phyloP scores from a whole-genome alignment of 2,888 invertebrate genomes.

The Lasiommata megera region DNA sequence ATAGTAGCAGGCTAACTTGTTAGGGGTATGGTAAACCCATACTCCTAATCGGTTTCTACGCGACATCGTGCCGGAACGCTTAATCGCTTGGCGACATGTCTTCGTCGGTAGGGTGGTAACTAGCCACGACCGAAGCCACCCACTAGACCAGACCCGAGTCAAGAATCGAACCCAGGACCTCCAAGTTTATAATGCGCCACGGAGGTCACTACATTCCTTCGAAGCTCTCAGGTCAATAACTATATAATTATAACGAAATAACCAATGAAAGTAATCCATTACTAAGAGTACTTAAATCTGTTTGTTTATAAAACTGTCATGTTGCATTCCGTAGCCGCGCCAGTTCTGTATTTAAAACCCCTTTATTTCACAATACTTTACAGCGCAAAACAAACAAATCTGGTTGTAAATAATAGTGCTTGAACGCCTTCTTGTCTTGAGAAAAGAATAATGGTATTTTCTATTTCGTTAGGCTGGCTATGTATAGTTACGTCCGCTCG shows the following conservation, averaged over 20 bases:
- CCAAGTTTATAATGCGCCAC: no score
- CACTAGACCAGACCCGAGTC: no score
- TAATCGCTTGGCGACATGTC: no score
- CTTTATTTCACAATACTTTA: constrained; percentile 42
- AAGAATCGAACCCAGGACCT: no score
- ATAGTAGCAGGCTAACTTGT: no score
- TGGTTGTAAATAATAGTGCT: constrained; percentile 74
- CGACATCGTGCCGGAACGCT: no score
- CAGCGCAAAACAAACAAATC: constrained; percentile 65
- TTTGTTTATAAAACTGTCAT: constrained; percentile 3
- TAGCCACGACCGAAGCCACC: no score
- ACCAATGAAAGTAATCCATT: not conserved
- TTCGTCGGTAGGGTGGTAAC: no score
- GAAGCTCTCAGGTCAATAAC: not conserved
- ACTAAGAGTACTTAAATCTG: not conserved
- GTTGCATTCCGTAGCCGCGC: not conserved
- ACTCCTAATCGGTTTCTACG: no score
- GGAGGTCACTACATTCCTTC: not conserved
- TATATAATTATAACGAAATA: not conserved
- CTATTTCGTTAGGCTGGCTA: constrained; percentile 75
- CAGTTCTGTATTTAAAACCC: constrained; percentile 4
- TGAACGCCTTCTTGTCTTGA: constrained; percentile 76
- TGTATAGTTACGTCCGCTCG: constrained; percentile 70
- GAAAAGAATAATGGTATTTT: constrained; percentile 78
- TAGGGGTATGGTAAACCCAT: no score